Evolutionary conservation across 2,888 invertebrate species (phyloP).

Genomic region (Phortica okadai): DNA sequence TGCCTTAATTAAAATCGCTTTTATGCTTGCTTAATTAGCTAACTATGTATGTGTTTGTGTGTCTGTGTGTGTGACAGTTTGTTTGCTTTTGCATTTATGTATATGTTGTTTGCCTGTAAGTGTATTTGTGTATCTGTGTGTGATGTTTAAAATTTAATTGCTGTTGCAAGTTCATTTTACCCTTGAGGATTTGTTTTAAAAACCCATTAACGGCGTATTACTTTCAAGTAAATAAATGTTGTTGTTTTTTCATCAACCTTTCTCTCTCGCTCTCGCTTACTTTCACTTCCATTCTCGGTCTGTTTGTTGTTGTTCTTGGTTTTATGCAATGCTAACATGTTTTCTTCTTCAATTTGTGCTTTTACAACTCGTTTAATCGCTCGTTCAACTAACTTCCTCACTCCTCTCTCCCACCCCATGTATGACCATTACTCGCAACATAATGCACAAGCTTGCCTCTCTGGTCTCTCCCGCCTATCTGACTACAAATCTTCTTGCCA

Average conservation of each 20-base stretch:
- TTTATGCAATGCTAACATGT: neutral
- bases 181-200: slow-evolving; percentile 69
- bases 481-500: no score
- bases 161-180: slow-evolving; percentile 54
- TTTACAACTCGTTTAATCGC: slow-evolving; percentile 30
- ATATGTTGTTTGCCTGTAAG: slow-evolving; percentile 30
- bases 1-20: slow-evolving; percentile 66
- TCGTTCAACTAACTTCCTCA: slow-evolving; percentile 11
- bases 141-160: slow-evolving; percentile 68
- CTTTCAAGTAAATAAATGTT: slow-evolving; percentile 67
- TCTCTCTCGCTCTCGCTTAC: neutral
- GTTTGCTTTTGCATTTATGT: slow-evolving; percentile 23
- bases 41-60: slow-evolving; percentile 32
- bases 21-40: slow-evolving; percentile 71
- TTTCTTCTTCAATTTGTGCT: neutral
- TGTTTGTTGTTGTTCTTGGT: neutral
- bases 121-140: slow-evolving; percentile 31
- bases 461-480: no score
- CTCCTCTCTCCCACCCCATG: neutral
- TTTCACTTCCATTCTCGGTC: neutral
- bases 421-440: neutral
- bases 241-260: slow-evolving; percentile 35
- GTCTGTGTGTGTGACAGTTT: neutral
- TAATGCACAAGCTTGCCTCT: neutral
- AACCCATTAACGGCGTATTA: slow-evolving; percentile 68